phyloP scores from a whole-genome alignment of 2,888 invertebrate species.

The Phrixothrix hirtus region DNA sequence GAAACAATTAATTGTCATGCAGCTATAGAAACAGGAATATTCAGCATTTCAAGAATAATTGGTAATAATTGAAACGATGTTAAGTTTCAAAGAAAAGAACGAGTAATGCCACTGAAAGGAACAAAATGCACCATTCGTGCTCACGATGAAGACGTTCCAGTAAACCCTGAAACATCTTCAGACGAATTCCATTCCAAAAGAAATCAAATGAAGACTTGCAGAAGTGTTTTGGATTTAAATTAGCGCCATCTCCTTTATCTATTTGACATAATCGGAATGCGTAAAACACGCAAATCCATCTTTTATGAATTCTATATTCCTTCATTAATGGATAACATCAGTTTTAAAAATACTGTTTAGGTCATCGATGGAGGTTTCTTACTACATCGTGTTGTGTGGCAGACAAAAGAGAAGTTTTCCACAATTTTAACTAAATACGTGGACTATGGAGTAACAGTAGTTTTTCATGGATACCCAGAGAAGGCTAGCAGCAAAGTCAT shows the following conservation, averaged over 20 bases:
- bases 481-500: too few relatives aligned
- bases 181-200: background rate
- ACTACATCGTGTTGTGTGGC: background rate
- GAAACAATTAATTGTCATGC: conserved; percentile 6
- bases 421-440: too few relatives aligned
- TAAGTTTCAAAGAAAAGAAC: too few relatives aligned
- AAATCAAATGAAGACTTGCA: background rate
- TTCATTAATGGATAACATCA: too few relatives aligned
- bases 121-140: background rate
- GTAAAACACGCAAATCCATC: background rate
- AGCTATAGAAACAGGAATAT: too few relatives aligned
- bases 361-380: background rate
- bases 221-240: background rate
- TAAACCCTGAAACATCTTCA: background rate
- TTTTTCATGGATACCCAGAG: too few relatives aligned
- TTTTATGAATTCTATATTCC: background rate
- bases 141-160: background rate
- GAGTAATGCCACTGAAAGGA: background rate
- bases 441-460: too few relatives aligned
- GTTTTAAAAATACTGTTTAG: too few relatives aligned
- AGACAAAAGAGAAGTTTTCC: too few relatives aligned
- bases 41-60: conserved; percentile 2
- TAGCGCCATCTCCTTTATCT: background rate
- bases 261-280: background rate
- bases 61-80: too few relatives aligned